A percentile compares a stretch with the other conserved stretches of the same genome.
These are phyloP conservation scores for Hydrozoanthus gracilis DNA, from an alignment of 92 coral and sea anemone species.

Conservation along the genomic window DNA sequence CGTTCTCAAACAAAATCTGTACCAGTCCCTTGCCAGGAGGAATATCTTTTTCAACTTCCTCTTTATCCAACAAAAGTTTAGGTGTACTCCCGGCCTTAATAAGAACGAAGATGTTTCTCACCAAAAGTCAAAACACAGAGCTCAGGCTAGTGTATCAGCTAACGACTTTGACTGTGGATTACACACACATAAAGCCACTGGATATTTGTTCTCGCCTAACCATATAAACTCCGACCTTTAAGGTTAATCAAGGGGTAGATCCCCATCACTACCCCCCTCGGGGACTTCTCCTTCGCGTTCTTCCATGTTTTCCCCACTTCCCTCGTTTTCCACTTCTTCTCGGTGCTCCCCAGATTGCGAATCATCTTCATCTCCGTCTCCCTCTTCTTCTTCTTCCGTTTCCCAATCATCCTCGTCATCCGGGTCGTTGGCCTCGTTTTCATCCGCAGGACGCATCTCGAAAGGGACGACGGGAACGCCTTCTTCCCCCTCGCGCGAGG, in stretches of 20 bases:
- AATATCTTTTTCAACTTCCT: too few relatives aligned
- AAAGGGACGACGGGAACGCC: constrained; percentile 67
- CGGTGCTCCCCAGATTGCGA: not conserved
- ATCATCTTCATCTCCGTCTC: constrained; percentile 40
- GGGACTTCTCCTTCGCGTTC: not conserved
- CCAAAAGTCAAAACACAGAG: too few relatives aligned
- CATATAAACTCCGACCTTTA: not conserved
- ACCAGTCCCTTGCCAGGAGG: too few relatives aligned
- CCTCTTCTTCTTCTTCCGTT: constrained; percentile 64
- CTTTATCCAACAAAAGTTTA: too few relatives aligned
- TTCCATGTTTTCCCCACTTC: not conserved
- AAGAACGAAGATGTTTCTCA: too few relatives aligned
- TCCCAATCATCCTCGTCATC: constrained; percentile 72
- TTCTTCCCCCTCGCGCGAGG: constrained; percentile 88
- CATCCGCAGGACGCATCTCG: constrained; percentile 17
- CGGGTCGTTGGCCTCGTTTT: constrained; percentile 31
- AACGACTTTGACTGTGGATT: not conserved
- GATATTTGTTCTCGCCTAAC: not conserved
- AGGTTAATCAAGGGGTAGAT: constrained; percentile 33
- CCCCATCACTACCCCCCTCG: not conserved
- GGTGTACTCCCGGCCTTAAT: too few relatives aligned
- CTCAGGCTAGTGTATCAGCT: too few relatives aligned
- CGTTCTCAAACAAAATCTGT: too few relatives aligned
- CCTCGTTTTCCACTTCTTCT: not conserved
- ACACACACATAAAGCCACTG: not conserved